Conservation (phyloP, 2,797 vertebrate genomes). For the Apogon hyalosoma region DNA sequence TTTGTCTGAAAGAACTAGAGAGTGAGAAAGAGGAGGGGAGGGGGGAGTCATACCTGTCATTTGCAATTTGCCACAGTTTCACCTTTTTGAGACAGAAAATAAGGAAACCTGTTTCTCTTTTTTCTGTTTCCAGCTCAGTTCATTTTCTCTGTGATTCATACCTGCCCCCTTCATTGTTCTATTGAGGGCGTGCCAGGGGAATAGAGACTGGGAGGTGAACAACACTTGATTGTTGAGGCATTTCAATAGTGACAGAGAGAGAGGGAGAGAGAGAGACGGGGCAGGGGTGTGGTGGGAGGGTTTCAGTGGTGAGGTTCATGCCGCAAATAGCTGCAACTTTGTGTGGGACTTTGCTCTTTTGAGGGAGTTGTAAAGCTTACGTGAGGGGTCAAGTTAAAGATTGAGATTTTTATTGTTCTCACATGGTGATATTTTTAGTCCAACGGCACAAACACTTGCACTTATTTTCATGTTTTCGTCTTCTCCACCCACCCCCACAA, state of each 20-base stretch:
- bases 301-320: conserved; percentile 36
- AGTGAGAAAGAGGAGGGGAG: background rate
- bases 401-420: conserved; percentile 73
- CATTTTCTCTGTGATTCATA: conserved; percentile 66
- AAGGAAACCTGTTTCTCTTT: conserved; percentile 72
- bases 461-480: conserved; percentile 39
- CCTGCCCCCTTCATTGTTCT: conserved; percentile 86
- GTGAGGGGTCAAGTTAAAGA: conserved; percentile 76
- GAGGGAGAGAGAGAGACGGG: conserved; percentile 10
- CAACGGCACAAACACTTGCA: conserved; percentile 27
- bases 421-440: conserved; percentile 62
- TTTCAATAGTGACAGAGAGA: conserved; percentile 66
- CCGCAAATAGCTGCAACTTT: conserved; percentile 63
- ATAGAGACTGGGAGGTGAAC: conserved; percentile 72
- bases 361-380: conserved; percentile 49
- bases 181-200: conserved; percentile 83
- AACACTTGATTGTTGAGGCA: conserved; percentile 69
- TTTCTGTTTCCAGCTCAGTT: conserved; percentile 39
- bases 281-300: background rate
- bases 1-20: background rate
- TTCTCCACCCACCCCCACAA: conserved; percentile 33
- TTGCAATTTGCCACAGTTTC: conserved; percentile 52
- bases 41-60: conserved; percentile 21
- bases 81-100: conserved; percentile 37
- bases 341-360: conserved; percentile 77